A percentile compares a stretch with the other conserved stretches of the same genome.
These are phyloP conservation scores for Drosophila sp. DNA, from an alignment of 1,140 invertebrate genomes.

Conservation along the genomic window DNA sequence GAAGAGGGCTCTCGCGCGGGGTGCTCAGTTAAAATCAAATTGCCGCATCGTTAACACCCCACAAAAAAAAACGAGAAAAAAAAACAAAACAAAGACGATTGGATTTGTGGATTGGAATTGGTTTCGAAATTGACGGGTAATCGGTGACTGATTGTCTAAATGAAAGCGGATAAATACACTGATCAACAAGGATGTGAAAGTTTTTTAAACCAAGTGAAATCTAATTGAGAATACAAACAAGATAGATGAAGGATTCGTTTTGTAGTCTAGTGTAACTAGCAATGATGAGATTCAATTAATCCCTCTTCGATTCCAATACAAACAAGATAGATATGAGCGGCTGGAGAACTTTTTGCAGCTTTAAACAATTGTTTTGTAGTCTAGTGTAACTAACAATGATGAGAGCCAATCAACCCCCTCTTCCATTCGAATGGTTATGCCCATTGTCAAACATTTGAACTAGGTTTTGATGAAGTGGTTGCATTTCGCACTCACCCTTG, in stretches of 20 bases:
- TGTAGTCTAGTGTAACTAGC: too few relatives aligned
- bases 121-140: conserved; percentile 30
- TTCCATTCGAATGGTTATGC: background rate
- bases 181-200: background rate
- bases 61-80: background rate
- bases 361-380: conserved; percentile 16
- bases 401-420: conserved; percentile 52
- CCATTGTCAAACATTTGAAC: conserved; percentile 42
- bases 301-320: too few relatives aligned
- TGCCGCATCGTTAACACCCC: conserved; percentile 58
- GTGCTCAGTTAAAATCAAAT: conserved; percentile 41
- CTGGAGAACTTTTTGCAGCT: too few relatives aligned
- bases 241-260: too few relatives aligned
- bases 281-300: too few relatives aligned
- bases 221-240: too few relatives aligned
- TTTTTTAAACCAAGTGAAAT: too few relatives aligned
- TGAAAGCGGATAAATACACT: conserved; percentile 25
- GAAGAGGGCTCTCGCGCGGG: background rate
- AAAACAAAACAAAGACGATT: conserved; percentile 39
- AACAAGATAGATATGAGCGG: background rate
- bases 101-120: conserved; percentile 39
- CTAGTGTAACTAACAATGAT: conserved; percentile 36
- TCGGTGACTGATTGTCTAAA: conserved; percentile 60
- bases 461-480: conserved; percentile 60
- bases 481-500: conserved; percentile 34